Base-by-base conservation (phyloP, 1,140 invertebrate species). In the Trichonephila clavipes region DNA sequence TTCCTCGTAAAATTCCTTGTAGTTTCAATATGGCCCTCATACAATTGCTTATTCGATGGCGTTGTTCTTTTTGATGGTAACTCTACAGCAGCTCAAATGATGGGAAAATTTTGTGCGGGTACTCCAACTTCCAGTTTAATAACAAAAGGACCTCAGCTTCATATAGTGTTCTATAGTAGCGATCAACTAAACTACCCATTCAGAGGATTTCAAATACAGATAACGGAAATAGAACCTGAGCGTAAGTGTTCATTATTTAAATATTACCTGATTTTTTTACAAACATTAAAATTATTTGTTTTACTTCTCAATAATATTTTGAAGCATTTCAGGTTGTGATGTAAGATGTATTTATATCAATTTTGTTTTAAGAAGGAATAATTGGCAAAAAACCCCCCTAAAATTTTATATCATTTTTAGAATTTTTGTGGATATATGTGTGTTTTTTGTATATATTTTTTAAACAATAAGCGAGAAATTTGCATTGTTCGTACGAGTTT, bases 21-120 rank as follows among this genome's bases (percentile, higher is more conserved):
- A 10, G 24, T 93, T 40, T 93, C 92, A 16, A 77, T 93, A 12
- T 89, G 92, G 92, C 92, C 92, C 14, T 58, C 92, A 16, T 93
- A 82, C 21, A 64, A 83, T n/a, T 93, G 92, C 44, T 12, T 89
- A 6, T 51, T 93, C 18, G 92, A 93, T 51, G 92, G 92, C 12
- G 12, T 93, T 3, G 40, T 88, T 44, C 16, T 93, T 4, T 93
- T 82, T 81, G 92, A 93, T n/a, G 92, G 92, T 7, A 58, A 89
- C 5, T 88, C 51, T 4, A 77, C 59, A 14, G 40, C 44, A 2
- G 83, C 21, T 34, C 92, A 69, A n/a, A 58, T 82, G 6, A 6
- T 93, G 16, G 92, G 85, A 21, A 64, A n/a, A 28, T 93, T 61
- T 44, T 93, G 92, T 83, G 21, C 69, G 6, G 87, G 85, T 28